Percentiles rank a stretch among this genome's conserved stretches.
phyloP scores from a whole-genome alignment of 2,113 vertebrate species.

The Axis porcinus region DNA sequence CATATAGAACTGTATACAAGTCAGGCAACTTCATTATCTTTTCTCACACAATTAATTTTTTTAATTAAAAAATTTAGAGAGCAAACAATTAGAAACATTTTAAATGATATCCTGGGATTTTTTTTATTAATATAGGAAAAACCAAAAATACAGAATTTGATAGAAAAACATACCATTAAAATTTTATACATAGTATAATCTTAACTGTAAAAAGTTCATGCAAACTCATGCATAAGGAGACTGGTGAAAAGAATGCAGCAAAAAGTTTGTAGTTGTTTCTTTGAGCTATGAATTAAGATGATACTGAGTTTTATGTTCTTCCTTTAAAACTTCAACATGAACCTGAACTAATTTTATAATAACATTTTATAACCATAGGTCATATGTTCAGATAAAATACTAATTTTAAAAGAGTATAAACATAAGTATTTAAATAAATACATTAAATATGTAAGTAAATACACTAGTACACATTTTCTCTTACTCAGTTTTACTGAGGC shows the following conservation, averaged over 20 bases:
- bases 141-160: not conserved
- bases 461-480: not conserved
- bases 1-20: not conserved
- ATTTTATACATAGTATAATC: not conserved
- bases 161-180: not conserved
- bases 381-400: not conserved
- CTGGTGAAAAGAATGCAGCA: not conserved
- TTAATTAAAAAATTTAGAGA: not conserved
- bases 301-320: not conserved
- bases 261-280: not conserved
- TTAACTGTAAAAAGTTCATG: not conserved
- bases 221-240: not conserved
- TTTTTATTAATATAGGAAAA: not conserved
- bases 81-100: not conserved
- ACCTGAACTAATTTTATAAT: not conserved
- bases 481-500: not conserved
- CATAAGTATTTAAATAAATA: not conserved
- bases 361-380: not conserved
- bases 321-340: not conserved
- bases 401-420: not conserved
- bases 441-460: not conserved
- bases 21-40: not conserved
- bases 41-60: not conserved
- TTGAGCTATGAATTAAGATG: not conserved
- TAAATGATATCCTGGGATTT: not conserved